These are phyloP conservation scores for Platichthys stellatus DNA, from an alignment of 2,113 vertebrate species.

Conservation along the genomic window DNA sequence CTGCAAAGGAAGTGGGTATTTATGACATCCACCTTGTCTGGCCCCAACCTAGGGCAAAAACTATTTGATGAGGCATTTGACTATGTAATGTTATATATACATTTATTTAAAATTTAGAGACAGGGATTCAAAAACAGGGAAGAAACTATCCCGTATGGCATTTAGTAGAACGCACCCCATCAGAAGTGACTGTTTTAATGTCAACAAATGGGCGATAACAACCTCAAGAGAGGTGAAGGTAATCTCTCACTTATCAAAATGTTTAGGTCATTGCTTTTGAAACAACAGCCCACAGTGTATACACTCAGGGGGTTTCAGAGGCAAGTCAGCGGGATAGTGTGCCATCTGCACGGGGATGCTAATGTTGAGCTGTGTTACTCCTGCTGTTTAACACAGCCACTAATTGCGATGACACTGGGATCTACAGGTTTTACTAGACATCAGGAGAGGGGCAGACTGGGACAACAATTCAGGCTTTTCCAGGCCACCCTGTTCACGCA, in stretches of 20 bases:
- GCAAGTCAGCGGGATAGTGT: slow-evolving; percentile 45
- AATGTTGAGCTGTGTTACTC: slow-evolving; percentile 28
- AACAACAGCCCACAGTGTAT: slow-evolving; percentile 11
- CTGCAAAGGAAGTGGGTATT: too few species aligned
- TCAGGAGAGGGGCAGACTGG: not conserved
- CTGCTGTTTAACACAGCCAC: slow-evolving; percentile 45
- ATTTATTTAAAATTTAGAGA: too few species aligned
- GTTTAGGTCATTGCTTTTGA: slow-evolving; percentile 18
- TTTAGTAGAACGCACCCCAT: not conserved
- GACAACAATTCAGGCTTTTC: too few species aligned
- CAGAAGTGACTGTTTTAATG: slow-evolving; percentile 1
- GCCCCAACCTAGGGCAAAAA: too few species aligned
- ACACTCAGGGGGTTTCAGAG: slow-evolving; percentile 30
- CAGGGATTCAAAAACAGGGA: too few species aligned
- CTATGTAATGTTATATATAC: too few species aligned
- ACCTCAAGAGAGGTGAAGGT: not conserved
- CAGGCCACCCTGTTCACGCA: too few species aligned
- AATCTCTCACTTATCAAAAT: not conserved
- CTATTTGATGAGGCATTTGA: too few species aligned
- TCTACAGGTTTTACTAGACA: not conserved
- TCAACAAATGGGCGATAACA: not conserved
- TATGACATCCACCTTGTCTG: not conserved
- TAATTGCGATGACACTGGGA: slow-evolving; percentile 47
- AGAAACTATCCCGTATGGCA: too few species aligned
- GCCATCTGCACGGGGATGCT: slow-evolving; percentile 55